Conservation (phyloP, 1,140 invertebrate genomes). For the Chrysopa pallens region DNA sequence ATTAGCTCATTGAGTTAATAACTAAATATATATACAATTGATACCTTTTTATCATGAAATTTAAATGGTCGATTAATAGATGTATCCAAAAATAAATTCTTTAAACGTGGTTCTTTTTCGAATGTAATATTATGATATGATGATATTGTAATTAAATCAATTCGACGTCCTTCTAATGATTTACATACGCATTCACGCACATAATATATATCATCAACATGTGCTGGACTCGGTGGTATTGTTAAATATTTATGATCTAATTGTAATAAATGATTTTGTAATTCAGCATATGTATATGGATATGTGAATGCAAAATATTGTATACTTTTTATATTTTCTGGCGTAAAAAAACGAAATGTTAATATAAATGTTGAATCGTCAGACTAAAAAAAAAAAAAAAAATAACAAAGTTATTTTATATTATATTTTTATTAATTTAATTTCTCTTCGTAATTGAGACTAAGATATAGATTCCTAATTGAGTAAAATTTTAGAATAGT, state of each 20-base stretch:
- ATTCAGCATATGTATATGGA: constrained; percentile 71
- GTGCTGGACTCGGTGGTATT: constrained; percentile 10
- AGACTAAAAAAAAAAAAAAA: constrained; percentile 29
- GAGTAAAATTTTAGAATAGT: too few species aligned
- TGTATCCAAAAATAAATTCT: constrained; percentile 58
- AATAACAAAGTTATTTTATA: not conserved
- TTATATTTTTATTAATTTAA: not conserved
- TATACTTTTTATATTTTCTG: constrained; percentile 49
- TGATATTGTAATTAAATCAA: constrained; percentile 78
- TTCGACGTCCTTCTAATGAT: constrained; percentile 61
- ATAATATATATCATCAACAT: constrained; percentile 63
- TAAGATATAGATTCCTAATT: too few species aligned
- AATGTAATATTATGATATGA: constrained; percentile 60
- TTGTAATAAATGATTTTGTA: constrained; percentile 46
- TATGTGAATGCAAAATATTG: constrained; percentile 87
- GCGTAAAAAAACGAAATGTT: constrained; percentile 58
- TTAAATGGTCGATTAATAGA: constrained; percentile 46
- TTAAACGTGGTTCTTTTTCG: constrained; percentile 49
- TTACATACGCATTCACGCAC: constrained; percentile 64
- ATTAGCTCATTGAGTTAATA: not conserved
- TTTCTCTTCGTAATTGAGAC: constrained; percentile 3
- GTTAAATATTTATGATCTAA: constrained; percentile 39
- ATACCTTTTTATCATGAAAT: constrained; percentile 50
- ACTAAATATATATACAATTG: not conserved
- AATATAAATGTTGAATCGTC: constrained; percentile 56